A percentile compares a stretch with the other conserved stretches of the same genome.
Conservation (phyloP, 2,888 invertebrate species). For the Linyphia triangularis region DNA sequence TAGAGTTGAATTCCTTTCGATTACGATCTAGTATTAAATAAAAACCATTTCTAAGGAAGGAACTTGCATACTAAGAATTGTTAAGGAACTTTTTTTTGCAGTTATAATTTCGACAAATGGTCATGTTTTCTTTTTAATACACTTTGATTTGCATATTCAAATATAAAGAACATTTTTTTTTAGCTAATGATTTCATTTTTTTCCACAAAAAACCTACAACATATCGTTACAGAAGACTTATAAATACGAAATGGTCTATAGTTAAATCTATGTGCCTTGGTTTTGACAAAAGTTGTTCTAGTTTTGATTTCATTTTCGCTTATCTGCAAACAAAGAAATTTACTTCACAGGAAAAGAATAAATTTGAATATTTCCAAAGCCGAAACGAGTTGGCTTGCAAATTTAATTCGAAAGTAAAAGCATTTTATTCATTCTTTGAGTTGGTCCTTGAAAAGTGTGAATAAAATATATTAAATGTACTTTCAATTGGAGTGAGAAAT, state of each 20-base stretch:
- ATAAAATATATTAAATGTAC: slow-evolving; percentile 15
- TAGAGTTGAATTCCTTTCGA: no score
- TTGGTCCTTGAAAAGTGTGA: not conserved
- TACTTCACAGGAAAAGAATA: slow-evolving; percentile 31
- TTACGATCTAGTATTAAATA: no score
- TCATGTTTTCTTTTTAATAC: not conserved
- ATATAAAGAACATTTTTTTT: not conserved
- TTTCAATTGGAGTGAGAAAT: not conserved
- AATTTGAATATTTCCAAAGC: slow-evolving; percentile 56
- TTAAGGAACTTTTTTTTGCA: not conserved
- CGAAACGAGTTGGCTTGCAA: not conserved
- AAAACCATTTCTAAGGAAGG: no score
- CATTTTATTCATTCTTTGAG: slow-evolving; percentile 7
- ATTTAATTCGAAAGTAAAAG: slow-evolving; percentile 64
- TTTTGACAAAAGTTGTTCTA: not conserved
- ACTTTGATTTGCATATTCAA: not conserved
- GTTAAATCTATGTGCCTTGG: not conserved
- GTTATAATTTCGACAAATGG: not conserved
- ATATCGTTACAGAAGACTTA: not conserved
- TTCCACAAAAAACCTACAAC: not conserved
- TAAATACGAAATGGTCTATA: not conserved
- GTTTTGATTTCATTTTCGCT: slow-evolving; percentile 34
- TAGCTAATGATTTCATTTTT: not conserved
- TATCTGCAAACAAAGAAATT: not conserved
- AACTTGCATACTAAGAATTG: no score